Base-by-base conservation (phyloP, 2,888 invertebrate species). In the Euspilapteryx auroguttella region DNA sequence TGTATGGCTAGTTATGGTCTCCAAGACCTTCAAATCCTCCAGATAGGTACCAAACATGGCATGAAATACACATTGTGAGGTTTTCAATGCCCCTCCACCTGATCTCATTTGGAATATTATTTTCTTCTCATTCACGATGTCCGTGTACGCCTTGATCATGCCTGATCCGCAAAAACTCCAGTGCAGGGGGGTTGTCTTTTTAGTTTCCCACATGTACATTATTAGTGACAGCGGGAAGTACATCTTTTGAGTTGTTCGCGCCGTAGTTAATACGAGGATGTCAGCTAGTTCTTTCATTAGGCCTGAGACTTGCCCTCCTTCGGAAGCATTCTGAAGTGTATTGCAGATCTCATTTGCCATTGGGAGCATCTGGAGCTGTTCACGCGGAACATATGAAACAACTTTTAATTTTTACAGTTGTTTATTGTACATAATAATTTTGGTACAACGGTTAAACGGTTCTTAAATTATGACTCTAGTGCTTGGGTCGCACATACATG, bases 41-140 rank as follows among this genome's bases (percentile, higher is more conserved):
- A n/a, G n/a, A n/a, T n/a, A n/a, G n/a, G 39, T 40, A 0, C 38
- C 39, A 35, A 40, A 42, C 6, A 34, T 40, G 1, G 37, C 32
- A 20, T 38, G 38, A 26, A 38, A 39, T 0, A 40, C 23, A 0
- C 33, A 35, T 15, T 42, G 35, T 6, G 33, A 9, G 1, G 40
- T 38, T 14, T 32, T 35, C 0, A 29, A 2, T 2, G 14, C 35
- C 3, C 31, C 25, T 1, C 36, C 35, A 28, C 28, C 29, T 2
- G 10, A 2, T 5, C 29, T 29, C 21, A 37, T 37, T 28, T 14
- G 32, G 13, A 37, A 31, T 6, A 2, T 28, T 1, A 37, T 1
- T 24, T 22, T 1, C 20, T n/a, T 1, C 13, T 14, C 13, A 20
- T 9, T 28, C 28, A 6, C 5, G 1, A 24, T 5, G 4, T 3